Base-by-base conservation (phyloP, 2,113 vertebrate species). In the Siniperca knerii region DNA sequence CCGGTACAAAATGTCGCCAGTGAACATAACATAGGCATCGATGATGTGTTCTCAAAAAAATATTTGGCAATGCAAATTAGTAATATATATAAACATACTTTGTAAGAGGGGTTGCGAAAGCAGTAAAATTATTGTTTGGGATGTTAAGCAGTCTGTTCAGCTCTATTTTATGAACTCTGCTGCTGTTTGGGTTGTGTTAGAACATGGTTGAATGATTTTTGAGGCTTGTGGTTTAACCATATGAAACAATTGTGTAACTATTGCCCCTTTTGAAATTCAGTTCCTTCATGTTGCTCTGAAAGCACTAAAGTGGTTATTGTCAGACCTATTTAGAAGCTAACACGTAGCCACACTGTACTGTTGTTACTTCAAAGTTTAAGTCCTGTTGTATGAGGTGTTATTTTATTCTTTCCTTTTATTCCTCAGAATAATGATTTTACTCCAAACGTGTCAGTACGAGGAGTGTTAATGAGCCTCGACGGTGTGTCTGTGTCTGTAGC, bases 381-480 rank as follows among this genome's bases (percentile, higher is more conserved):
- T 72, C 10, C 12, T 40, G 61, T 66, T 81, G 55, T 2, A 50
- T 66, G 4, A 15, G 25, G 8, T 6, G 42, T 50, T 66, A 25
- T 75, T 75, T 79, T 18, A 77, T 37, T 52, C 1, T 29, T 68
- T 48, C 23, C 13, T 75, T 71, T 74, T 67, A 69, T 76, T 66
- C 9, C 18, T 44, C 35, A 18, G 37, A 1, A 70, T 78, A 64
- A 85, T 73, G 4, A 74, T 62, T 70, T 66, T 52, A 55, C 37
- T 79, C 35, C 6, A 48, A 70, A 84, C 70, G 75, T 67, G 72
- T 67, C 44, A 54, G 84, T 52, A 64, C 0, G 25, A 48, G 29
- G 57, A 79, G 57, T 33, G 42, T 69, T 81, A 85, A 88, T 84
- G 81, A 84, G 84, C 57, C 77, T 66, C 23, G 3, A 35, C 1